These are phyloP conservation scores for Tauraco hartlaubi DNA, from an alignment of 2,797 vertebrate genomes.

Conservation along the genomic window DNA sequence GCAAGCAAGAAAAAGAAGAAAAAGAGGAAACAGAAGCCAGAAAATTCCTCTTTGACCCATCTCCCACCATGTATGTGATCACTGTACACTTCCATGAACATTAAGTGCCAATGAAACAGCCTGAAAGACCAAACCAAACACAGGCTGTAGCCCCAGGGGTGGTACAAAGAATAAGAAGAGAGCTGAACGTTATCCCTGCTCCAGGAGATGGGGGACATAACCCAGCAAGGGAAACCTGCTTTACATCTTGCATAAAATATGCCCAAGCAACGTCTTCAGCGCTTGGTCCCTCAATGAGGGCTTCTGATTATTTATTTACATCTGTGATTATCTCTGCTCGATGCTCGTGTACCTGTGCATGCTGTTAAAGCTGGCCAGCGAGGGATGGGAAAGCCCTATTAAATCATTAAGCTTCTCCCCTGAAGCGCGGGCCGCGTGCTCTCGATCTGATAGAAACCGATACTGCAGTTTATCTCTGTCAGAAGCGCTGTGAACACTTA, in stretches of 20 bases:
- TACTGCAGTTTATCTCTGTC: slow-evolving; percentile 24
- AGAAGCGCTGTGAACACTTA: background rate
- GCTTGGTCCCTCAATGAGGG: background rate
- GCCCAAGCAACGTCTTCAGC: background rate
- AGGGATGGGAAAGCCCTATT: background rate
- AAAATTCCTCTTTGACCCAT: background rate
- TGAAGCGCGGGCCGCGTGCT: background rate
- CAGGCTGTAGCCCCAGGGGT: background rate
- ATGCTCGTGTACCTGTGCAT: background rate
- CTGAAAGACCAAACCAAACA: background rate
- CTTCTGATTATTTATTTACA: background rate
- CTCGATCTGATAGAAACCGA: background rate
- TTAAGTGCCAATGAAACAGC: background rate
- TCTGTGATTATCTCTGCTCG: background rate
- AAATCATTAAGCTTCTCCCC: background rate
- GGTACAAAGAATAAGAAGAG: background rate
- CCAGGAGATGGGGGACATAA: background rate
- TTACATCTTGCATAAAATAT: background rate
- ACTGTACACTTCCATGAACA: background rate
- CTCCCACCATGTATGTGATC: fast-evolving
- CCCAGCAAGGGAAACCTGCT: background rate
- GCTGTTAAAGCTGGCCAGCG: background rate
- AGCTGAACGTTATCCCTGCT: background rate
- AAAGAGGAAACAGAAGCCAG: background rate
- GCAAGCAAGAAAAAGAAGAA: background rate